These are phyloP conservation scores for Okamejei kenojei DNA, from an alignment of 2,797 vertebrate genomes.

Conservation along the genomic window DNA sequence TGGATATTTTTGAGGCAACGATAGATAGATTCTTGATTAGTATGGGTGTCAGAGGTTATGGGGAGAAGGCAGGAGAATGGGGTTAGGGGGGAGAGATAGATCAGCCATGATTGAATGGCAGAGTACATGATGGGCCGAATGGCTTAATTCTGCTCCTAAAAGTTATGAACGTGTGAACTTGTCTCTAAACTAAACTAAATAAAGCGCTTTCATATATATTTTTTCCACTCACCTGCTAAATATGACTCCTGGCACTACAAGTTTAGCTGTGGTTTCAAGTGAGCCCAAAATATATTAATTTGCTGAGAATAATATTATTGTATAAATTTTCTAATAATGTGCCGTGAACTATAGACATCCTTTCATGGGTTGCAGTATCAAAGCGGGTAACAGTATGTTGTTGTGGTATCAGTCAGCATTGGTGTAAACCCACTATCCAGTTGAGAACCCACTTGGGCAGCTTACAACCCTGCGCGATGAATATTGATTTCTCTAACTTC, in stretches of 20 bases:
- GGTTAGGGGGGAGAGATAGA: too few relatives aligned
- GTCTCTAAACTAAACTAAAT: too few relatives aligned
- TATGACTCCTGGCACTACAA: not conserved
- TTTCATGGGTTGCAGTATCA: constrained; percentile 2
- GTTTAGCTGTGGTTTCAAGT: not conserved
- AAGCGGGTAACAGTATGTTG: not conserved
- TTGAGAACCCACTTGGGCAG: not conserved
- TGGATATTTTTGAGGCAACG: too few relatives aligned
- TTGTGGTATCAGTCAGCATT: not conserved
- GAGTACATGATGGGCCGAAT: too few relatives aligned
- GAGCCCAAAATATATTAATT: not conserved
- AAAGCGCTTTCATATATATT: not conserved
- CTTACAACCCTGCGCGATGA: too few relatives aligned
- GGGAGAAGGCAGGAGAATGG: too few relatives aligned
- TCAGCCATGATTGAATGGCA: too few relatives aligned
- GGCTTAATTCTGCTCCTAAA: too few relatives aligned
- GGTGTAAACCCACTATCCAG: not conserved
- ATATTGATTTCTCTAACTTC: too few relatives aligned
- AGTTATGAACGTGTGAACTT: too few relatives aligned
- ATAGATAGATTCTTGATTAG: too few relatives aligned
- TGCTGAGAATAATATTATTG: not conserved
- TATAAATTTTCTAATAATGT: not conserved
- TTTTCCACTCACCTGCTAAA: not conserved
- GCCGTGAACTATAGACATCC: not conserved
- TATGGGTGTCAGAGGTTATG: too few relatives aligned